Base-by-base conservation (phyloP, 2,888 invertebrate species). In the Glaucopsyche alexis region DNA sequence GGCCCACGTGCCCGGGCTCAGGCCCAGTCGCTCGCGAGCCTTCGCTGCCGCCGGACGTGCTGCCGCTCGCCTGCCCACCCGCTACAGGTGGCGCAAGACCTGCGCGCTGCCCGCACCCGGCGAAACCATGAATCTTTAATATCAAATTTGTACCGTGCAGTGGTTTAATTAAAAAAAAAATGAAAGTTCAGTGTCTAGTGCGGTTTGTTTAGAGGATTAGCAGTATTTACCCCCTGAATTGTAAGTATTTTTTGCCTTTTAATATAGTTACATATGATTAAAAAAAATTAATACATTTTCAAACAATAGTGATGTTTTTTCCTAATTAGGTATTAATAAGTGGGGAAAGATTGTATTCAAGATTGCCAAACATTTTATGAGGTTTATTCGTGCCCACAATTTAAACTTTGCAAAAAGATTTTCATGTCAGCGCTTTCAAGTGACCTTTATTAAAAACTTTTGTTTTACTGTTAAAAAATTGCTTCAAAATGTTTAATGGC, bases 21-120 rank as follows among this genome's bases (percentile, higher is more conserved):
- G 64, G 64, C 38, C 85, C 87, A 89, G 88, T 88, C 84, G 88
- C 85, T 83, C 81, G 83, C 81, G 81, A 85, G 86, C 85, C 82
- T 81, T 81, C 80, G 67, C 75, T 71, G 75, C 71, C 73, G 78
- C 79, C 78, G 77, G 78, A 77, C 77, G 1, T n/a, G 60, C 60
- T 78, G 77, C 76, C 76, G 73, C 76, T 76, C 80, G 78, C 80
- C 80, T 81, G 80, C 81, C 81, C 78, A 76, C 76, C 83, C 85
- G 86, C 87, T 85, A 86, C 87, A 88, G 87, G 88, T 87, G 88
- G 81, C 81, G 80, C 78, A 75, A 77, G 75, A 77, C 77, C 87
- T 86, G 89, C 89, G 87, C 89, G 84, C 79, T 81, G 78, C 82
- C 80, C 80, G 81, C 83, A 81, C 81, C 84, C 85, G 85, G 84